Evolutionary conservation across 2,888 invertebrate species (phyloP), one percentile per base, ranked within the genome.

Genomic region (Nomada hirtipes): DNA sequence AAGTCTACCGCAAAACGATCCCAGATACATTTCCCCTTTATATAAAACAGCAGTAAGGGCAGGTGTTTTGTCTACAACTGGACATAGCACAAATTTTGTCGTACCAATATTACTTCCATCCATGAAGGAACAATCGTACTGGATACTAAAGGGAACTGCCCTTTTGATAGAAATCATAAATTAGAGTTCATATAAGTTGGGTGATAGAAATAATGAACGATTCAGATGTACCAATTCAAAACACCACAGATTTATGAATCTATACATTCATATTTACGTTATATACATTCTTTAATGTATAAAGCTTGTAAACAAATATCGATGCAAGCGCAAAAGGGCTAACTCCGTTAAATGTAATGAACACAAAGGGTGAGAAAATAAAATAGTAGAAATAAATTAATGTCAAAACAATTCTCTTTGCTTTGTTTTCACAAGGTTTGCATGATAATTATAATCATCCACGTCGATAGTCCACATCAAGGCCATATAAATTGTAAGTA

Each of bases 21-120:
- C 95, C 1, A 94, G 97, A 88, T 98, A 98, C 92, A 94, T 95
- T 71, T 96, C 97, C 26, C 98, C 98, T 0, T 94, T 98, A 18
- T 98, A 98, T 94, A 98, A 98, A 94, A 98, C 98, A 0, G 96
- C 97, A 50, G 96, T 97, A 86, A 95, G 98, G 79, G 97, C 98
- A 29, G 98, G 98, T 59, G 96, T 96, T 0, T 95, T 98, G 18
- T 98, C 98, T 10, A 98, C 98, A 0, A 98, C 98, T 0, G 98
- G 98, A 0, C 98, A 98, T 94, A 98, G 98, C 89, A 98, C 98
- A 1, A 98, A 98, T 94, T 98, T 98, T 92, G 97, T 98, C 50
- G 95, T 98, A 60, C 95, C 97, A 0, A 96, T 98, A 79, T 94
- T 97, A 47, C 92, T 98, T 68, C 96, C 97, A 0, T 95, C 97